Evolutionary conservation across 1,140 invertebrate species (phyloP).

Genomic region (Chironomus striatipennis): DNA sequence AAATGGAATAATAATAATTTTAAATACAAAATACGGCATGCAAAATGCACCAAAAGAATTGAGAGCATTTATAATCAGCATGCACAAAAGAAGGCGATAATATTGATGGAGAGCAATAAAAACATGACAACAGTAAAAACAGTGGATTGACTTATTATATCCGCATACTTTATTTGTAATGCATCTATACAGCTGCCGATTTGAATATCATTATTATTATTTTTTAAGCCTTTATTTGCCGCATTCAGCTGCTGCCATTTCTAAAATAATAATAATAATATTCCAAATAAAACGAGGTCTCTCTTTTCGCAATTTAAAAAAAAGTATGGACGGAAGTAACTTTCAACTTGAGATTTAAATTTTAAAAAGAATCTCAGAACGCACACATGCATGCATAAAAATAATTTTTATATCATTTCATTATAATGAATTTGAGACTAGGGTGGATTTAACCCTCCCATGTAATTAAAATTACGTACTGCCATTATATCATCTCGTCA

Average conservation of each 20-base stretch:
- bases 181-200: neutral
- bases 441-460: neutral
- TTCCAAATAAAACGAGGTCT: neutral
- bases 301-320: neutral
- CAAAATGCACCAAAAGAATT: too few species aligned
- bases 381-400: neutral
- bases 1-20: too few species aligned
- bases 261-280: neutral
- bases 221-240: neutral
- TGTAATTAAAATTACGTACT: neutral
- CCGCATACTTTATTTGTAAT: constrained; percentile 2
- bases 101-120: neutral
- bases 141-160: constrained; percentile 1
- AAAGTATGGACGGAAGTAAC: neutral
- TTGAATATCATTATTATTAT: neutral
- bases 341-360: constrained; percentile 9
- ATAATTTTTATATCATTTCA: neutral
- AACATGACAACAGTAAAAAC: neutral
- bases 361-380: neutral
- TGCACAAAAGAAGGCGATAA: too few species aligned
- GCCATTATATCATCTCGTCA: neutral
- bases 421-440: neutral
- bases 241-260: constrained; percentile 5
- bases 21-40: too few species aligned
- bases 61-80: too few species aligned